phyloP scores from a whole-genome alignment of 2,888 invertebrate species.

The Pseudococcus jackbeardsleyi region DNA sequence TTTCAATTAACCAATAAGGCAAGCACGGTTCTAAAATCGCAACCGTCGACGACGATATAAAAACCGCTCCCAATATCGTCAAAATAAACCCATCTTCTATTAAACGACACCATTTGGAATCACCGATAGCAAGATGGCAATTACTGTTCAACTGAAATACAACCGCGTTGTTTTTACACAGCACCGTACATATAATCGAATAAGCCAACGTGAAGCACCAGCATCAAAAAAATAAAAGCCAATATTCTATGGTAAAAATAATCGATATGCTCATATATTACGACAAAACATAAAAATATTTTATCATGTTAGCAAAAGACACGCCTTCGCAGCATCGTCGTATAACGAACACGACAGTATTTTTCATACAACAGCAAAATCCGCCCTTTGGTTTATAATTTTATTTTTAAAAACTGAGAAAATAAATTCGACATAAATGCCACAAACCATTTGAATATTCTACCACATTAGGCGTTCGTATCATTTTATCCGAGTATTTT shows the following conservation, averaged over 20 bases:
- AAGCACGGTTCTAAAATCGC: conserved; percentile 86
- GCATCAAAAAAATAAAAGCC: neutral
- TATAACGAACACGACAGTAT: neutral
- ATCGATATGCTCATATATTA: conserved; percentile 11
- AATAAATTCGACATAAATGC: neutral
- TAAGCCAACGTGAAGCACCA: neutral
- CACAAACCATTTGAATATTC: conserved; percentile 12
- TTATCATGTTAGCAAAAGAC: neutral
- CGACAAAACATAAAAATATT: conserved; percentile 10
- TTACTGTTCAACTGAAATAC: conserved; percentile 5
- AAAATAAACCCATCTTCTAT: conserved; percentile 77
- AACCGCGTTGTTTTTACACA: neutral
- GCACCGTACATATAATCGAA: neutral
- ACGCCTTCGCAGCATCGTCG: neutral
- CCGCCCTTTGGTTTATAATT: neutral
- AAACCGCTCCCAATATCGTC: conserved; percentile 78
- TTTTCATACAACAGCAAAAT: neutral
- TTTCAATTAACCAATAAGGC: conserved; percentile 83
- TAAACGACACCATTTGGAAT: conserved; percentile 72
- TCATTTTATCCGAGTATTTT: neutral
- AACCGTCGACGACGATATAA: conserved; percentile 85
- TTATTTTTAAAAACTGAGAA: neutral
- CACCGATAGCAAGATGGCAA: neutral
- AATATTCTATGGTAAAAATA: neutral
- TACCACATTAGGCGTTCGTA: neutral